Conservation (phyloP, 1,140 invertebrate species). For the Augochlora pura region DNA sequence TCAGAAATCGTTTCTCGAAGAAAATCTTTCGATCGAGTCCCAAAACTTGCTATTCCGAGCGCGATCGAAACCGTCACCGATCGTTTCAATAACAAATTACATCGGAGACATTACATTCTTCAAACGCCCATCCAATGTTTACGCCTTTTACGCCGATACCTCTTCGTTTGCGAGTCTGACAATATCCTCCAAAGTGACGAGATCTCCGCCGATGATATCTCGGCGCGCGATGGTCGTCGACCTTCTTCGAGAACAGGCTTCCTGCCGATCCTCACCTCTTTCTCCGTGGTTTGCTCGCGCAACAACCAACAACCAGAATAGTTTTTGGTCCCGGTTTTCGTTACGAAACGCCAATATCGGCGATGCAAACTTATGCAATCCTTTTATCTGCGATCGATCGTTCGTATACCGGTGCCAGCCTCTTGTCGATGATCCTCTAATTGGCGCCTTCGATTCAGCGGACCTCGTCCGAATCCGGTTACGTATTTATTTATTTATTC, state of each 20-base stretch:
- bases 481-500: no score
- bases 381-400: not conserved
- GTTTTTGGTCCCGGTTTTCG: not conserved
- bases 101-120: not conserved
- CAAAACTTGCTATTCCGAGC: not conserved
- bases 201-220: no score
- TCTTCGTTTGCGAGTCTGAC: no score
- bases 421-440: not conserved
- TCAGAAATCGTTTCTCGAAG: not conserved
- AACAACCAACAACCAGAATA: no score
- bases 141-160: not conserved
- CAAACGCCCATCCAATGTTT: not conserved
- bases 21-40: not conserved
- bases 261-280: not conserved
- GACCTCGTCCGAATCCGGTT: no score
- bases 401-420: no score
- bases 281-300: not conserved
- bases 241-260: constrained; percentile 2
- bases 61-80: not conserved
- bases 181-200: no score
- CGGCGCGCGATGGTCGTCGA: not conserved
- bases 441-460: no score
- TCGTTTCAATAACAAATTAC: constrained; percentile 11
- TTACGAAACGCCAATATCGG: constrained; percentile 3
- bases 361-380: constrained; percentile 9